Evolutionary conservation across 1,140 invertebrate genomes (phyloP), one percentile per base, ranked within the genome.

Genomic region (Ceratina australensis): DNA sequence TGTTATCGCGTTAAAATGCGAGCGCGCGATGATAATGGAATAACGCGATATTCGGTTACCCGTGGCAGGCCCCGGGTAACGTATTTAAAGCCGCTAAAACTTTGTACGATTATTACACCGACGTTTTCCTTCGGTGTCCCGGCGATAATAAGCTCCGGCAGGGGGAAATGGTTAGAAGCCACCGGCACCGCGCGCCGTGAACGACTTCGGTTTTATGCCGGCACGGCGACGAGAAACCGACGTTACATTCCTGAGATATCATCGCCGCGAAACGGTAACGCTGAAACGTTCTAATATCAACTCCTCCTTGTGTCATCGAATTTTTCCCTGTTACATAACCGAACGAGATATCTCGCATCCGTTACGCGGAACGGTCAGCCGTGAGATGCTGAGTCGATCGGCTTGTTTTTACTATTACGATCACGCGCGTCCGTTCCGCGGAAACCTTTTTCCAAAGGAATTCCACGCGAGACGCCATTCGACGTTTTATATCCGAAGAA

Each of bases 201-300:
- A 66, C 64, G 64, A 20, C 49, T 26, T 49, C 15, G 22, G 64
- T 66, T 66, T 49, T 66, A 66, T 66, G 49, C 64, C 12, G 42
- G 24, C 49, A 66, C 42, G 64, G 5, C 28, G 28, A n/a, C n/a
- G n/a, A n/a, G n/a, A n/a, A n/a, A n/a, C n/a, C 28, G 5, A 66
- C 64, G 22, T 66, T 66, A 33, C 64, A 66, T 66, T 49, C 33
- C 47, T 26, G 42, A 66, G 64, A 66, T 66, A 66, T 66, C 42
- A 66, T 66, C 64, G 64, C 26, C 24, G 24, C 33, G 24, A 66
- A 26, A 47, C 42, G 64, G 4, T 66, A 66, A 66, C 13, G 64
- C 50, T 66, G 13, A 10, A 66, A 50, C 22, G 64, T 22, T 66
- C 26, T 66, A 66, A 66, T 47, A 50, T 66, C 42, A 20, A 16